Percentiles rank a stretch among this genome's conserved stretches.
Evolutionary conservation across 2,113 vertebrate species (phyloP).

Genomic region (Axis porcinus): DNA sequence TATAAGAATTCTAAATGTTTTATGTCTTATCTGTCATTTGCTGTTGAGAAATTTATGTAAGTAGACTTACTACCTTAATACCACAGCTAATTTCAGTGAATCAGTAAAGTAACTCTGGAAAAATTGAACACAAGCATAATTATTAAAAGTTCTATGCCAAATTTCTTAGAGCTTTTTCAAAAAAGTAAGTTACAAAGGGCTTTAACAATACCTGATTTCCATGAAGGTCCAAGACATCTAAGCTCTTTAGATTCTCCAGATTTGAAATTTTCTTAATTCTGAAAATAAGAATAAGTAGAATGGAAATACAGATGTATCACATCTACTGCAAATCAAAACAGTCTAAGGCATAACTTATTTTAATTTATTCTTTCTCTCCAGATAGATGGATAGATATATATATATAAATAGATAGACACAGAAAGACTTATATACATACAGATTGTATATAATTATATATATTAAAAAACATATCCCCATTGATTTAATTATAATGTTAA

Average conservation of each 20-base stretch:
- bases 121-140: neutral
- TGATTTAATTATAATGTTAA: neutral
- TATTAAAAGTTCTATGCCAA: constrained; percentile 4
- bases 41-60: neutral
- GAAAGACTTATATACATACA: neutral
- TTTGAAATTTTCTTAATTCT: constrained; percentile 93
- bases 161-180: neutral
- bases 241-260: constrained; percentile 87
- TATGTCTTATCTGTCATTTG: neutral
- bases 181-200: neutral
- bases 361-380: neutral
- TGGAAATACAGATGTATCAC: neutral
- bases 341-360: neutral
- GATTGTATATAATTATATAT: neutral
- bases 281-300: constrained; percentile 65
- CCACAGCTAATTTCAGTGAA: neutral
- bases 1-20: neutral
- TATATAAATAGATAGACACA: neutral
- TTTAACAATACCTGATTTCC: constrained; percentile 91
- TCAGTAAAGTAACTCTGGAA: neutral
- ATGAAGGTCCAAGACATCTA: constrained; percentile 95
- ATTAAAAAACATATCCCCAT: neutral
- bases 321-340: neutral
- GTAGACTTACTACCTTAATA: neutral
- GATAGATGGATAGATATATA: neutral